phyloP scores from a whole-genome alignment of 2,797 vertebrate species.

The Sebastes vulpes region DNA sequence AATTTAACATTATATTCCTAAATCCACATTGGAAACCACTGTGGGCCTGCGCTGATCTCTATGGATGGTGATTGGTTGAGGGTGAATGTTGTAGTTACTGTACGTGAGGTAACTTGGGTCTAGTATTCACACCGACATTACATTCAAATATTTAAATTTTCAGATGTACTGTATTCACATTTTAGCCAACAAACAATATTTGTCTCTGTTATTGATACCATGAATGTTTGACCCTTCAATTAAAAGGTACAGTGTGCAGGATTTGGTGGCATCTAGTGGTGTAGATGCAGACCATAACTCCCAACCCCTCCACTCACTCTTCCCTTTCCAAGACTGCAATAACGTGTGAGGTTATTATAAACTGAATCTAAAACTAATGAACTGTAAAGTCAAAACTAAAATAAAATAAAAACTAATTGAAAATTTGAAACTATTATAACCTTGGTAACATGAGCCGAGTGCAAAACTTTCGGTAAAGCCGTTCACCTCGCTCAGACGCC shows the following conservation, averaged over 20 bases:
- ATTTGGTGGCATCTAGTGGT: no score
- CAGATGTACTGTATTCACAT: neutral
- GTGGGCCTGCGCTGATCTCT: neutral
- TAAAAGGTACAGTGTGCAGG: neutral
- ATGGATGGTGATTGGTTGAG: neutral
- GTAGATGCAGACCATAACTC: no score
- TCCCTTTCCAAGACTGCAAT: no score
- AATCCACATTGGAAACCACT: conserved; percentile 9
- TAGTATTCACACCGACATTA: neutral
- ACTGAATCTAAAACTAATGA: no score
- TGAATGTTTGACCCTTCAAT: neutral
- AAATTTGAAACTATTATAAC: no score
- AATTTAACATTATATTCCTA: conserved; percentile 6
- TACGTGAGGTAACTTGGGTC: neutral
- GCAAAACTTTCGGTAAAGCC: no score
- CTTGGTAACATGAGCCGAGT: no score
- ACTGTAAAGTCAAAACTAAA: no score
- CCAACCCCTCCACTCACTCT: no score
- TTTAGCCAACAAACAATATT: neutral
- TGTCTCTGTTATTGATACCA: neutral
- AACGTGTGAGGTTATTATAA: no score
- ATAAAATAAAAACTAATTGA: no score
- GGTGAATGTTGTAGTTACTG: neutral
- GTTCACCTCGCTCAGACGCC: no score
- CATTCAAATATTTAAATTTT: neutral